These are phyloP conservation scores for Heliothis subflexa DNA, from an alignment of 1,140 invertebrate species.

Conservation along the genomic window DNA sequence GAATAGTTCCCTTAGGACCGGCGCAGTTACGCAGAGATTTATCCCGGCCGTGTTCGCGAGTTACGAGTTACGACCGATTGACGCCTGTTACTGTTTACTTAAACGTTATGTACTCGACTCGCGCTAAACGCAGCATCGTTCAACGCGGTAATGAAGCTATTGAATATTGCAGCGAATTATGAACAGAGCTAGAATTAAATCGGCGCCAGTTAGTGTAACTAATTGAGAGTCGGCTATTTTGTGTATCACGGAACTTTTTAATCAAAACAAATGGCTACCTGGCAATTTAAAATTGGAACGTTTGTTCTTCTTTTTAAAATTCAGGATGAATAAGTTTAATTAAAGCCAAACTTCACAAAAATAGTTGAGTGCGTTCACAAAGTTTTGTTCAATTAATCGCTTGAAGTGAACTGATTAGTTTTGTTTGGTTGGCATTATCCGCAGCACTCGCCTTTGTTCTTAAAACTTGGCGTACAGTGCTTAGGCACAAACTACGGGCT, in stretches of 20 bases:
- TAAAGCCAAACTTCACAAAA: not conserved
- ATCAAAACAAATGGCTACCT: too few species aligned
- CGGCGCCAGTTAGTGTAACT: not conserved
- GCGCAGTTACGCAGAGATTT: slow-evolving; percentile 39
- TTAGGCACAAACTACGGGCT: slow-evolving; percentile 16
- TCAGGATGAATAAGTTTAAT: too few species aligned
- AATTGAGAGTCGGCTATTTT: not conserved
- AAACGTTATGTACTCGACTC: slow-evolving; percentile 3
- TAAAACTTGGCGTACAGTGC: slow-evolving; percentile 15
- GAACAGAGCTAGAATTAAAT: not conserved
- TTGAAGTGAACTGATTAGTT: slow-evolving; percentile 24
- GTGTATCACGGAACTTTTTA: too few species aligned
- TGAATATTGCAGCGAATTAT: slow-evolving; percentile 14
- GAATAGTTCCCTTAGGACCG: slow-evolving; percentile 27
- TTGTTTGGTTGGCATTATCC: slow-evolving; percentile 19
- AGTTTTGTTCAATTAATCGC: slow-evolving; percentile 15
- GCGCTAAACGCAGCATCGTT: not conserved
- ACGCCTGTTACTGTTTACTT: slow-evolving; percentile 40
- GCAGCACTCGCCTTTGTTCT: slow-evolving; percentile 10
- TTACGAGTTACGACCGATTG: slow-evolving; percentile 37
- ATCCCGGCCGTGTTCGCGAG: not conserved
- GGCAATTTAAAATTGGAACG: too few species aligned
- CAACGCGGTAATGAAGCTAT: slow-evolving; percentile 6
- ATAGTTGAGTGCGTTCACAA: not conserved
- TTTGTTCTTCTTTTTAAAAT: too few species aligned